Conservation (phyloP, 2,888 invertebrate species). For the Gnatocerus cornutus region DNA sequence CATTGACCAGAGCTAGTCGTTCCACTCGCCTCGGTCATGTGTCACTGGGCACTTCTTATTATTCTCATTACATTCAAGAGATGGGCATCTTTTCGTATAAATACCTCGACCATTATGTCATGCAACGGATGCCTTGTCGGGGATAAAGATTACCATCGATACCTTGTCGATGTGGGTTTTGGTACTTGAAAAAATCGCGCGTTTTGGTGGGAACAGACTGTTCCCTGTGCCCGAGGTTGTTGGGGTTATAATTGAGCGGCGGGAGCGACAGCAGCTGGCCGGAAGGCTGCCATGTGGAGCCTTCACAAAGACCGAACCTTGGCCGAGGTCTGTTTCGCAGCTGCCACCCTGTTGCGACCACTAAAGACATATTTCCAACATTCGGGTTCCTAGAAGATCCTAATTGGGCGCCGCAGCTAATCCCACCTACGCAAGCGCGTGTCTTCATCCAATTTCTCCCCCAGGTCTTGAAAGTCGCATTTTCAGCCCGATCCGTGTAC, state of each 20-base stretch:
- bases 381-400: constrained; percentile 18
- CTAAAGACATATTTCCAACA: constrained; percentile 27
- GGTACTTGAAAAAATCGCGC: constrained; percentile 53
- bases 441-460: too few relatives aligned
- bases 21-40: constrained; percentile 62
- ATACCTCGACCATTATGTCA: constrained; percentile 23
- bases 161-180: constrained; percentile 40
- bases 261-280: constrained; percentile 57
- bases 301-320: constrained; percentile 55
- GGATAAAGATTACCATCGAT: constrained; percentile 10
- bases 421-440: not conserved
- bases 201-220: constrained; percentile 48
- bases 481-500: not conserved
- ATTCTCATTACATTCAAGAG: constrained; percentile 56
- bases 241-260: constrained; percentile 49
- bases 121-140: not conserved
- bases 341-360: constrained; percentile 56
- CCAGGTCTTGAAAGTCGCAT: too few relatives aligned
- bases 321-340: constrained; percentile 60
- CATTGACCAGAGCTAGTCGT: constrained; percentile 65
- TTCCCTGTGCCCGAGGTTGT: constrained; percentile 43
- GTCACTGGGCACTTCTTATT: constrained; percentile 61
- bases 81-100: constrained; percentile 7
- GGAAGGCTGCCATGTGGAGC: constrained; percentile 61
- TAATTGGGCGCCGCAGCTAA: constrained; percentile 1